phyloP scores from a whole-genome alignment of 2,113 vertebrate genomes.

The Petrocephalus microphthalmus region DNA sequence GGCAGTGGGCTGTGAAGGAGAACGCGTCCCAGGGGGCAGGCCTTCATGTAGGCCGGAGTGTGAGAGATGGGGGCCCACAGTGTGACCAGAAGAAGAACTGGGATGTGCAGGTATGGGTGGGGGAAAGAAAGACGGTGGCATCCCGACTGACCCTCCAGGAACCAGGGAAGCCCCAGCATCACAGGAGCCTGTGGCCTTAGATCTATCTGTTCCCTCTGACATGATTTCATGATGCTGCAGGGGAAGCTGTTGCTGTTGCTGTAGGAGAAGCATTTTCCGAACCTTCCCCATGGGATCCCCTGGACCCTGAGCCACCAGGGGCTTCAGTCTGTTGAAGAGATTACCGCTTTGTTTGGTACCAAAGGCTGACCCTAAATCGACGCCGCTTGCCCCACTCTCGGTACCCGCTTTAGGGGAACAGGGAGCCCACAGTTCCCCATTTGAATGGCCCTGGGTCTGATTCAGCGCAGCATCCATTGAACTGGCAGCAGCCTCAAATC shows the following conservation, averaged over 20 bases:
- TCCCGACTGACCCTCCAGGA: constrained; percentile 10
- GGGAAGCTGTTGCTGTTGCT: constrained; percentile 21
- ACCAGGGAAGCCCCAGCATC: neutral
- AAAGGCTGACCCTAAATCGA: constrained; percentile 15
- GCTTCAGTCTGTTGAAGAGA: constrained; percentile 43
- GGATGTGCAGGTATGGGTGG: constrained; percentile 19
- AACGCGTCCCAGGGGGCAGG: constrained; percentile 1
- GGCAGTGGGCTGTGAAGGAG: constrained; percentile 30
- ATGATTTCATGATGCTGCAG: constrained; percentile 13
- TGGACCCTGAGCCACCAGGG: constrained; percentile 24
- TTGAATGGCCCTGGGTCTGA: constrained; percentile 31
- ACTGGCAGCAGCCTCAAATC: constrained; percentile 40
- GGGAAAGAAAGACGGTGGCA: constrained; percentile 24
- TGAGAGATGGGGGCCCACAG: constrained; percentile 29
- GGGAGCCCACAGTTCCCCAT: constrained; percentile 41
- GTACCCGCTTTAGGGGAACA: constrained; percentile 36
- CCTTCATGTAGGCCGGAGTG: constrained; percentile 34
- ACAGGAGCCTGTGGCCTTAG: neutral
- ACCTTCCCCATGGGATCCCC: constrained; percentile 19
- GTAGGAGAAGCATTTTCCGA: constrained; percentile 22
- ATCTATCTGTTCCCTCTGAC: neutral
- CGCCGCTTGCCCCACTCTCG: constrained; percentile 24
- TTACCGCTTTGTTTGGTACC: constrained; percentile 24
- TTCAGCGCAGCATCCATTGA: constrained; percentile 17
- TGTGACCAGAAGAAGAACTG: constrained; percentile 22